Conservation (phyloP, 2,888 invertebrate species). For the Acronicta psi region DNA sequence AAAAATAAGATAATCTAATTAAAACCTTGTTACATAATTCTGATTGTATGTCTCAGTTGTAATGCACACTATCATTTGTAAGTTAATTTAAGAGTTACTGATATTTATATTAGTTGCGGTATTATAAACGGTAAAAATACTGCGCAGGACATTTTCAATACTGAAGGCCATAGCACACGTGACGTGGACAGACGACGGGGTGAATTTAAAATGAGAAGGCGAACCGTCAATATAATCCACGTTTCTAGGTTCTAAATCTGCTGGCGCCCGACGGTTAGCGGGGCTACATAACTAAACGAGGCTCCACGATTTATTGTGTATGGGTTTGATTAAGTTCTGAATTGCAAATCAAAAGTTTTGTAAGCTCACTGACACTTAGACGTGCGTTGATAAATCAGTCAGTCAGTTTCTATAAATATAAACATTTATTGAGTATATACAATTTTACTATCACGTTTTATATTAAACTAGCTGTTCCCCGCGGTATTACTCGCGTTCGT, state of each 20-base stretch:
- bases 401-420: background rate
- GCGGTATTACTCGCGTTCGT: no score
- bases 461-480: no score
- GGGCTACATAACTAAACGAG: no score
- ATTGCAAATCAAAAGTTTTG: background rate
- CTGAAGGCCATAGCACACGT: conserved; percentile 29
- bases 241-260: background rate
- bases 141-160: conserved; percentile 19
- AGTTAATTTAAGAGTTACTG: background rate
- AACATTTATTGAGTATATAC: no score
- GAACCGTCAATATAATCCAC: conserved; percentile 6
- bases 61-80: background rate
- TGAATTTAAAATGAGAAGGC: conserved; percentile 38
- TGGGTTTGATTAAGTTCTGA: no score
- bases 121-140: conserved; percentile 10
- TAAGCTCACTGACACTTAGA: background rate
- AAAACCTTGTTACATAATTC: background rate
- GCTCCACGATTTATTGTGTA: no score
- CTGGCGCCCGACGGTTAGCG: no score
- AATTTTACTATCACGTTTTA: no score
- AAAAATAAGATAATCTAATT: background rate
- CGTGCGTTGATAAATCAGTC: background rate
- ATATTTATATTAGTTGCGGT: conserved; percentile 1
- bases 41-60: background rate
- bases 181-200: conserved; percentile 5